phyloP scores from a whole-genome alignment of 2,888 invertebrate genomes.

The Drosophila austrosaltans region DNA sequence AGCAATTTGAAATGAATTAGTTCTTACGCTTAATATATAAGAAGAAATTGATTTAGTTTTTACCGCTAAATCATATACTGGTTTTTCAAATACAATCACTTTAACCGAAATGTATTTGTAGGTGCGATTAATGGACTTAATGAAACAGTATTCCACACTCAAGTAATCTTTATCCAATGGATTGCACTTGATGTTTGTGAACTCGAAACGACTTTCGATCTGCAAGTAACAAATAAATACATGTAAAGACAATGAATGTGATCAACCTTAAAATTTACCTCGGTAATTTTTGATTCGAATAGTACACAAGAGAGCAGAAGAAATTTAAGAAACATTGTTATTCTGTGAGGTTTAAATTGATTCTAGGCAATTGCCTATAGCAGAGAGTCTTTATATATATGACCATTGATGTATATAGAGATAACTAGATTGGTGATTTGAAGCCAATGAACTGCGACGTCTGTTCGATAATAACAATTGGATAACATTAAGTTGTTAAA shows the following conservation, averaged over 20 bases:
- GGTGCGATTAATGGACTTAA: not conserved
- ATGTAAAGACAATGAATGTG: not conserved
- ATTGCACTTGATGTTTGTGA: not conserved
- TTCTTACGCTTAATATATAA: no score
- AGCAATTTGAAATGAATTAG: not conserved
- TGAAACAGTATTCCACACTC: not conserved
- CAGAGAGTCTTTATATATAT: not conserved
- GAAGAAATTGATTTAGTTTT: no score
- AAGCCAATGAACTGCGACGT: not conserved
- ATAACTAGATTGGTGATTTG: not conserved
- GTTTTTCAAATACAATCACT: not conserved
- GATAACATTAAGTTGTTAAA: no score
- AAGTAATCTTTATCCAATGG: not conserved
- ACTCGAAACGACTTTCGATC: not conserved
- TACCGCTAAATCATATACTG: not conserved
- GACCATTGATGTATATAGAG: no score
- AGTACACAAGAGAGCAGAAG: not conserved
- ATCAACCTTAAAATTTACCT: not conserved
- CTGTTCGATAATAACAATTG: not conserved
- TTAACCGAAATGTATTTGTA: not conserved
- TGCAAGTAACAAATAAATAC: not conserved
- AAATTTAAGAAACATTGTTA: not conserved
- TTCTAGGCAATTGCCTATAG: not conserved
- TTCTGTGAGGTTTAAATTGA: no score
- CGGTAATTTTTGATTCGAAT: not conserved